Base-by-base conservation (phyloP, 2,888 invertebrate species). In the Oscheius sp. region DNA sequence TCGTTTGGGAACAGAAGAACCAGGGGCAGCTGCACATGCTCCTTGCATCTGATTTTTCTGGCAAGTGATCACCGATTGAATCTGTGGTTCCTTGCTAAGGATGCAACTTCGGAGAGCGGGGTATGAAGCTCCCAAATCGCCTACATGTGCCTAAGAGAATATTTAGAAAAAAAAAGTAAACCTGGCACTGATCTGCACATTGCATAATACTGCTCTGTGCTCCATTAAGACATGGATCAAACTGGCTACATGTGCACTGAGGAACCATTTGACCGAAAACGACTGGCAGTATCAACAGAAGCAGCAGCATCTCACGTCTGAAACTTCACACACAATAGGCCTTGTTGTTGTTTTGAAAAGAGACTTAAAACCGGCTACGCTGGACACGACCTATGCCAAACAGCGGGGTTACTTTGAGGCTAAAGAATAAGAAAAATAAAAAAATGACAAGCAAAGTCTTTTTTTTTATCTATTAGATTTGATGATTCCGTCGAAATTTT, bases 131-230 rank as follows among this genome's bases (percentile, higher is more conserved):
- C 83, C 83, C 57, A 84, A 61, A 2, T 74, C 71, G 26, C 78
- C 67, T 6, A 82, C 78, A 62, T 84, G 81, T n/a, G 77, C 71
- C 73, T 78, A 44, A n/a, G 61, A 76, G 51, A n/a, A 33, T 8
- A 2, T n/a, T 1, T 30, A 14, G 8, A 54, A 32, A n/a, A 20
- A 24, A 4, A 32, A n/a, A 32, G 14, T n/a, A 33, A 9, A 78
- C 78, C 65, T 82, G 80, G 69, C 83, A 83, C 24, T 75, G 68
- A 65, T 83, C 82, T 17, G 79, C 82, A 61, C 83, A 83, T 26
- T 80, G 74, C 56, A 81, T 73, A 44, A 83, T 67, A n/a, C 75
- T 72, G 26, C 64, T 66, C 14, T 67, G 67, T 20, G 74, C 75
- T 8, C 36, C 24, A 8, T 51, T 44, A 8, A 74, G 50, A 64